A percentile compares a stretch with the other conserved stretches of the same genome.
Evolutionary conservation across 2,113 vertebrate species (phyloP).

Genomic region (Apodemus sylvaticus): DNA sequence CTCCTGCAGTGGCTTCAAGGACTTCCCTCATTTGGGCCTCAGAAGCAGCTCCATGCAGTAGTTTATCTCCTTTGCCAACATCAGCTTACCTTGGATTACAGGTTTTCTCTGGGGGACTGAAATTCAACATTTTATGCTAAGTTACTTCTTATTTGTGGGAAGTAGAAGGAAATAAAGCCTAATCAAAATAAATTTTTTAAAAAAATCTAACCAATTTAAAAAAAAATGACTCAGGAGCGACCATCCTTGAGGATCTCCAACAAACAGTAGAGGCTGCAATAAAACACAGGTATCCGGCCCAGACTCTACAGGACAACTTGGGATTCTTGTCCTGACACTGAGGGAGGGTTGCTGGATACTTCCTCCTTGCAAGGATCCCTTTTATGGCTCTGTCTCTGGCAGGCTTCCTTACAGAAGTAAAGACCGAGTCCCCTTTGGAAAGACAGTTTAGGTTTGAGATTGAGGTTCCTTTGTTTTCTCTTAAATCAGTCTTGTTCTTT

Average conservation of each 20-base stretch:
- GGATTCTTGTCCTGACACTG: neutral
- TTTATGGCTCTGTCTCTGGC: neutral
- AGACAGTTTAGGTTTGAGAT: neutral
- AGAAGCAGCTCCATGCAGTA: neutral
- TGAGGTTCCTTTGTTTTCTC: conserved; percentile 16
- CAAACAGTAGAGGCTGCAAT: neutral
- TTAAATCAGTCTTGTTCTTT: conserved; percentile 40
- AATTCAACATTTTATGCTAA: conserved; percentile 21
- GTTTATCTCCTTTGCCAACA: neutral
- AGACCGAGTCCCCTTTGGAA: neutral
- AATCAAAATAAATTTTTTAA: conserved; percentile 45
- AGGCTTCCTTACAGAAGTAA: neutral
- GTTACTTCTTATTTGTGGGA: conserved; percentile 19
- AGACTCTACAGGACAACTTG: neutral
- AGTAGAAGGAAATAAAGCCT: conserved; percentile 3
- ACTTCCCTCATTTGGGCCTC: neutral
- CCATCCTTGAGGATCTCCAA: neutral
- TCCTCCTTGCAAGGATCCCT: neutral
- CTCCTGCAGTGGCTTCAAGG: neutral
- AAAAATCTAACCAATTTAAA: no score
- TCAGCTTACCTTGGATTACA: neutral
- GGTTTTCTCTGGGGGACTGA: neutral
- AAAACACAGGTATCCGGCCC: conserved; percentile 5
- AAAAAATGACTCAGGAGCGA: neutral
- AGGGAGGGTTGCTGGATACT: neutral